Evolutionary conservation across 2,113 vertebrate species (phyloP).

Genomic region (Callaeas wilsoni): DNA sequence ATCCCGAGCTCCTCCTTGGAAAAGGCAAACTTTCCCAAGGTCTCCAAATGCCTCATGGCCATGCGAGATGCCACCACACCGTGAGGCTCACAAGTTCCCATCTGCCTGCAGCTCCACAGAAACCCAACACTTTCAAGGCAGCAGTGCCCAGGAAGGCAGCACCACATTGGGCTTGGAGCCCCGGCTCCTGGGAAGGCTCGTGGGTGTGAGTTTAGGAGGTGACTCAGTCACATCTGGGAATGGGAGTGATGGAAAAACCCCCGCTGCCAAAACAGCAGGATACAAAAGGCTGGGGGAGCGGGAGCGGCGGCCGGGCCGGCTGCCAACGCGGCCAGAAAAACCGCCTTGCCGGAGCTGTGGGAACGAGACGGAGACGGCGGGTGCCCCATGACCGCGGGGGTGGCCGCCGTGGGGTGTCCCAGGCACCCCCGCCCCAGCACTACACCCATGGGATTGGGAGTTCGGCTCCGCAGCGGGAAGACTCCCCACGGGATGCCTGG

Average conservation of each 20-base stretch:
- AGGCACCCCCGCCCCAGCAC: neutral
- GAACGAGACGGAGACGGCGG: neutral
- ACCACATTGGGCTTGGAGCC: fast-evolving
- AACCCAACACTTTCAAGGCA: neutral
- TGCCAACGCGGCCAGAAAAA: neutral
- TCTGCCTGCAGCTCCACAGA: neutral
- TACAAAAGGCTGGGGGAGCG: conserved; percentile 1
- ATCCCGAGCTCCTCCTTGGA: neutral
- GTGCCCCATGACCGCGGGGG: neutral
- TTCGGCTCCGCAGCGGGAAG: neutral
- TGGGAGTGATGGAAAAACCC: conserved; percentile 45
- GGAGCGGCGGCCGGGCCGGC: neutral
- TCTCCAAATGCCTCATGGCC: neutral
- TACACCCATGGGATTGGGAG: fast-evolving
- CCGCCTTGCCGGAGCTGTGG: neutral
- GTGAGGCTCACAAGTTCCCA: fast-evolving
- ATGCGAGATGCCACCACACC: fast-evolving
- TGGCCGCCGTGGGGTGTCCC: neutral
- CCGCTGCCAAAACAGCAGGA: neutral
- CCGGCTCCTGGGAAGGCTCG: neutral
- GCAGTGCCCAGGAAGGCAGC: neutral
- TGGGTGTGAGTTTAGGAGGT: conserved; percentile 29
- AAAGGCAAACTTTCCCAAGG: neutral
- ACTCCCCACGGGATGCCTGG: neutral
- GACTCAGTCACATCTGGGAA: conserved; percentile 58